Evolutionary conservation across 2,113 vertebrate species (phyloP), one percentile per base, ranked within the genome.

Genomic region (Melanotaenia duboulayi): DNA sequence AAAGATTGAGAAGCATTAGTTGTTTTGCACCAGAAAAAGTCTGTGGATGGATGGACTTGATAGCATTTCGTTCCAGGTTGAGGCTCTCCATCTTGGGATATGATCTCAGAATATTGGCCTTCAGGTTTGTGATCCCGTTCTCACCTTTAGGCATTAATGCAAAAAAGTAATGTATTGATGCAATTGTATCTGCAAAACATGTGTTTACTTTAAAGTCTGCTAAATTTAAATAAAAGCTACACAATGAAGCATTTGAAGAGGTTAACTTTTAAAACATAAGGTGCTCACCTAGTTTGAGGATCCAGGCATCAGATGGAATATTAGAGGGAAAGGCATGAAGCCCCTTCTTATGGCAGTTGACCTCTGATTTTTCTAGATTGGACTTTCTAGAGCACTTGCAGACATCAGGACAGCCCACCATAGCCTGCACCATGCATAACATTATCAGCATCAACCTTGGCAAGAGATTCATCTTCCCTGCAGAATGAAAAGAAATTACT

Each of bases 1-100:
- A 83, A 32, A 95, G 88, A 71, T 93, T 94, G 37, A 95, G 86
- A 32, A 95, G 86, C 87, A 86, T 93, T 54, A 95, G 66, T 19
- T 86, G 87, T 25, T 84, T 90, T 19, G 91, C 92, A 10, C 91
- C 90, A 28, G 88, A 74, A 71, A 95, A 90, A 28, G 93, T 87
- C 60, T 84, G 81, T 1, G 90, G 90, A 40, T 95, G 89, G 65
- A 94, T 84, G 51, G 84, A 90, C 65, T 71, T 92, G 61, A 95
- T 92, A 56, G 88, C 82, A 32, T 95, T 95, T 49, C 82, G 74
- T 49, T 95, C 93, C 77, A 95, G 78, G 35, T 89, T 93, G 64
- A 95, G 39, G 23, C 93, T 94, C 68, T 95, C 90, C 14, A 92
- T 87, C 42, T 90, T 90, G 28, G 89, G 90, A 42, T 90, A n/a